phyloP scores from a whole-genome alignment of 2,888 invertebrate genomes.

The Idaea biselata region DNA sequence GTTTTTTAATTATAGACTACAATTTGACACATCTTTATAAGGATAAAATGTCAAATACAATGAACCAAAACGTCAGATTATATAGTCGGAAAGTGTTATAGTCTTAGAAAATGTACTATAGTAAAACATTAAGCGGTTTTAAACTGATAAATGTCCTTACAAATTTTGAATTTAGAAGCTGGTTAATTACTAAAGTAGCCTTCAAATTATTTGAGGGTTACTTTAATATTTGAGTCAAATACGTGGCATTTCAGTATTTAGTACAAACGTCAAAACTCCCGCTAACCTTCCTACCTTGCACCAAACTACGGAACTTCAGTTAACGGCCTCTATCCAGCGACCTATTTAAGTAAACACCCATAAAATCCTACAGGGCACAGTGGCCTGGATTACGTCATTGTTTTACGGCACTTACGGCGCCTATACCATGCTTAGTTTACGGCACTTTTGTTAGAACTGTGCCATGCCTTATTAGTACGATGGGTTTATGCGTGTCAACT shows the following conservation, averaged over 20 bases:
- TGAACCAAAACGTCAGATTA: too few species aligned
- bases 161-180: background rate
- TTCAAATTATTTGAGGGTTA: too few species aligned
- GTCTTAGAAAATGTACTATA: too few species aligned
- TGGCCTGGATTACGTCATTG: conserved; percentile 53
- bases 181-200: too few species aligned
- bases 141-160: background rate
- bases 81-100: too few species aligned
- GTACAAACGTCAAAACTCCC: background rate
- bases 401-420: background rate
- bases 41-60: too few species aligned
- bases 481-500: background rate
- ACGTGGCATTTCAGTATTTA: too few species aligned
- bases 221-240: too few species aligned
- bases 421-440: background rate
- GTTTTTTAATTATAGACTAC: too few species aligned
- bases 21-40: too few species aligned
- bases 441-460: background rate
- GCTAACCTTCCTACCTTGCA: conserved; percentile 29
- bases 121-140: too few species aligned
- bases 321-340: conserved; percentile 53
- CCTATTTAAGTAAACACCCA: conserved; percentile 56
- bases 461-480: background rate
- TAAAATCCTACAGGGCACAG: conserved; percentile 53
- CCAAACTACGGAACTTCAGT: conserved; percentile 43